Evolutionary conservation across 2,113 vertebrate species (phyloP).

Genomic region (Talpa occidentalis): DNA sequence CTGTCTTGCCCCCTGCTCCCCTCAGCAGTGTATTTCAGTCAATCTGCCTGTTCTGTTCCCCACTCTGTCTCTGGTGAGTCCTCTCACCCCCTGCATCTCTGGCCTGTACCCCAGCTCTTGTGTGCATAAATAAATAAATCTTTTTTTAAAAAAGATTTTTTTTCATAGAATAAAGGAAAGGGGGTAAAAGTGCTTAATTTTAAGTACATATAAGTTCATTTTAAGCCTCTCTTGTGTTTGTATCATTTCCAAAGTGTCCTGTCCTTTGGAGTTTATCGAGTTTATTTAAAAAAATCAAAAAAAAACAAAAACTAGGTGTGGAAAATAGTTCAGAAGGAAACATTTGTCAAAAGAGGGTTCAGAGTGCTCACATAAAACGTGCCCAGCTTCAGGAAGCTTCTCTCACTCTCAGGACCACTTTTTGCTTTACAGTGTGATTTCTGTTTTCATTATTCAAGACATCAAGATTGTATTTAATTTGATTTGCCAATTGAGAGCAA

Average conservation of each 20-base stretch:
- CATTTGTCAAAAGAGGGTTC: slow-evolving; percentile 7
- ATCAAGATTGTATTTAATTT: slow-evolving; percentile 47
- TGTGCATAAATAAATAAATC: too few species aligned
- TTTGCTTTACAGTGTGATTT: slow-evolving; percentile 31
- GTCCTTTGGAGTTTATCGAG: background rate
- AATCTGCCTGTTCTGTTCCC: too few species aligned
- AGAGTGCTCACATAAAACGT: background rate
- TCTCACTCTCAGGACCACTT: background rate
- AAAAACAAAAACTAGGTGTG: too few species aligned
- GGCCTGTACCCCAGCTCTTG: too few species aligned
- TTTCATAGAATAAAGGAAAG: background rate
- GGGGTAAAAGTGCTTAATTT: background rate
- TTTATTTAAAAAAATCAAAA: background rate
- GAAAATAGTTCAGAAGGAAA: background rate
- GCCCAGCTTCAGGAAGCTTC: background rate
- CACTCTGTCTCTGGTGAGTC: too few species aligned
- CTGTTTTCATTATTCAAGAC: slow-evolving; percentile 26
- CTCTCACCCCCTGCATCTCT: too few species aligned
- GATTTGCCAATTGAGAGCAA: slow-evolving; percentile 56
- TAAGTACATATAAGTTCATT: background rate
- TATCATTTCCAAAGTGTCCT: background rate
- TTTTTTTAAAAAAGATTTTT: too few species aligned
- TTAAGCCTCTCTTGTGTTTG: background rate
- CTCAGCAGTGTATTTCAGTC: too few species aligned
- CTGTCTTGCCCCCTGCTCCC: too few species aligned